Conservation (phyloP, 2,113 vertebrate species). For the Corythornis cristatus region DNA sequence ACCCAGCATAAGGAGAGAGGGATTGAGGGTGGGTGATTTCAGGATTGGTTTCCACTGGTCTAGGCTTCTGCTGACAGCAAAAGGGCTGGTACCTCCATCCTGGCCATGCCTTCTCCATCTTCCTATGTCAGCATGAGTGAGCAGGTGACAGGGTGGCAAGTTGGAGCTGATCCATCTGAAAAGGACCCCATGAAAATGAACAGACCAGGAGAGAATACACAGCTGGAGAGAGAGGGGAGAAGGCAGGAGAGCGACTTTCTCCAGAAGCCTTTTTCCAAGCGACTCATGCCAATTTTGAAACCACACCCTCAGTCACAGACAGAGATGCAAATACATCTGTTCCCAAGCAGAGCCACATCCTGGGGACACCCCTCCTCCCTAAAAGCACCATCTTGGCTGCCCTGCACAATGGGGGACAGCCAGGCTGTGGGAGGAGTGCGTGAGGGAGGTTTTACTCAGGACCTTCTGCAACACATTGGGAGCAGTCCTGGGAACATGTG, state of each 20-base stretch:
- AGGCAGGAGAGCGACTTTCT: background rate
- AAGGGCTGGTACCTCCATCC: background rate
- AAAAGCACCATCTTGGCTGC: background rate
- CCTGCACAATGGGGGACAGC: background rate
- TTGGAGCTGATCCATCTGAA: background rate
- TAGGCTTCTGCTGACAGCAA: background rate
- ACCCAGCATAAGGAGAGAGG: background rate
- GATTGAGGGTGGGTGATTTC: accelerated
- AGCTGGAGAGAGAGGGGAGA: background rate
- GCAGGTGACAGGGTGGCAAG: background rate
- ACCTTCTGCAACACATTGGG: background rate
- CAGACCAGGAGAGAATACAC: background rate
- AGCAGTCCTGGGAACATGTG: background rate
- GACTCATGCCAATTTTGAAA: background rate
- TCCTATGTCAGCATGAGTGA: accelerated
- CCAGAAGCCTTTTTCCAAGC: constrained; percentile 47
- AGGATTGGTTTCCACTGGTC: background rate
- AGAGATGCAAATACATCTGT: constrained; percentile 27
- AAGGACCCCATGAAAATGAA: background rate
- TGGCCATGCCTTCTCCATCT: background rate
- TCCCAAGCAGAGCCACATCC: background rate
- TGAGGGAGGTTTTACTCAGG: background rate
- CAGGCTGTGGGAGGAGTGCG: accelerated
- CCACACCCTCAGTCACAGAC: constrained; percentile 64
- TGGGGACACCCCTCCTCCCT: background rate